Base-by-base conservation (phyloP, 2,113 vertebrate genomes). In the Psittacara wagleri region DNA sequence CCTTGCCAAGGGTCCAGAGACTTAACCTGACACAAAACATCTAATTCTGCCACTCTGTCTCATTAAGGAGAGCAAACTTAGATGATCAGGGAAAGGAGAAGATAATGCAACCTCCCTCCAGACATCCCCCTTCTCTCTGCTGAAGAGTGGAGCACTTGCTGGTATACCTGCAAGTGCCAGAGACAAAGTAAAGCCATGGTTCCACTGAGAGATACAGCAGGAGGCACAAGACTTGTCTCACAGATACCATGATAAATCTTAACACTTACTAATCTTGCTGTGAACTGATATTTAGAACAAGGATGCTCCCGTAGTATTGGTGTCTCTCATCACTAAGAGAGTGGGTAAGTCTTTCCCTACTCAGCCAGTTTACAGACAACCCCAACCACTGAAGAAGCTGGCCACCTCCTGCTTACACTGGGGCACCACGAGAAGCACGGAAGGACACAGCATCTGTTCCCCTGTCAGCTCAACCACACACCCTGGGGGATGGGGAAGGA, bases 401-500 rank as follows among this genome's bases (percentile, higher is more conserved):
- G 37, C 1, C 72, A 83, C 4, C 52, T 69, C 52, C 49, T 37
- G 24, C 44, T 74, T 43, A 59, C 13, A 29, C 13, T 13, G 22
- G 22, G 41, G 19, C 64, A 84, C 17, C 64, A 35, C 1, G 2
- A 83, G 49, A 73, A 52, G 52, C 57, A 73, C 11, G 27, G 29
- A 94, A 88, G 33, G 3, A 2, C 59, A 51, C 16, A 51, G 51
- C 2, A 1, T 41, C 64, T 94, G 55, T 31, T 88, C 19, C 29
- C 29, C 33, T 35, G 11, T 43, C 24, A 25, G 7, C 89, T 86
- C 73, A 74, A 23, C n/a, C 41, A 57, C 55, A 74, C 13, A 6
- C 15, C 6, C 39, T 0, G 22, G 8, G 4, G 5, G 23, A 4
- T 13, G n/a, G 10, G n/a, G 19, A 48, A 13, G 5, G 6, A 2